Percentiles rank a stretch among this genome's conserved stretches.
Evolutionary conservation across 2,888 invertebrate genomes (phyloP).

Genomic region (Parnassius glacialis): DNA sequence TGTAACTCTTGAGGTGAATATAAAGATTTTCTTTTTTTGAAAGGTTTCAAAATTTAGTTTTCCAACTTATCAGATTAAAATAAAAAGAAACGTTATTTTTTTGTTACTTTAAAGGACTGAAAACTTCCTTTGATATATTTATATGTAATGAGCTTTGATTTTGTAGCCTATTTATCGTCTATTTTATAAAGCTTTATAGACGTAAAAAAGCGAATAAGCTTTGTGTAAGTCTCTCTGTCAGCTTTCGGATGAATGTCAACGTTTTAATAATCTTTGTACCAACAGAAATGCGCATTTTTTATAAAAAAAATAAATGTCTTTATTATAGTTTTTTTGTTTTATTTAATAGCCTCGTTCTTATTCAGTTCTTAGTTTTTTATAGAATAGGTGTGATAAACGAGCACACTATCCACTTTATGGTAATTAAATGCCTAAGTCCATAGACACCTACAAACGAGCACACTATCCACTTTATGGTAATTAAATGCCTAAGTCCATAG

Average conservation of each 20-base stretch:
- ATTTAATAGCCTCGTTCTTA: slow-evolving; percentile 33
- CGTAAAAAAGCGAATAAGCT: slow-evolving; percentile 44
- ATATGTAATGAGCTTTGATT: slow-evolving; percentile 1
- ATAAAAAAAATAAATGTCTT: slow-evolving; percentile 68
- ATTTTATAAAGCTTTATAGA: slow-evolving; percentile 41
- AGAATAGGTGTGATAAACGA: slow-evolving; percentile 11
- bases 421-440: too few relatives aligned
- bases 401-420: too few relatives aligned
- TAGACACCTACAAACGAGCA: too few relatives aligned
- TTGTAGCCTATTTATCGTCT: slow-evolving; percentile 14
- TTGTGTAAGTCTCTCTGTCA: slow-evolving; percentile 49
- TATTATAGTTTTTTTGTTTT: slow-evolving; percentile 41
- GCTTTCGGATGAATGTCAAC: slow-evolving; percentile 51
- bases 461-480: too few relatives aligned
- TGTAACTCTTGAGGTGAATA: too few relatives aligned
- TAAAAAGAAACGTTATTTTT: too few relatives aligned
- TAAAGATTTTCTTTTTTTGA: too few relatives aligned
- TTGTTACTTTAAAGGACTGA: too few relatives aligned
- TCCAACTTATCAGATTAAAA: too few relatives aligned
- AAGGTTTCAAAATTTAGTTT: too few relatives aligned
- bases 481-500: too few relatives aligned
- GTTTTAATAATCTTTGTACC: slow-evolving; percentile 45
- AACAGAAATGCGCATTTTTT: slow-evolving; percentile 65
- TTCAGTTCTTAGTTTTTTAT: background rate
- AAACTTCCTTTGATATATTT: background rate